Conservation (phyloP, 2,113 vertebrate genomes). For the Percopsis transmontana region DNA sequence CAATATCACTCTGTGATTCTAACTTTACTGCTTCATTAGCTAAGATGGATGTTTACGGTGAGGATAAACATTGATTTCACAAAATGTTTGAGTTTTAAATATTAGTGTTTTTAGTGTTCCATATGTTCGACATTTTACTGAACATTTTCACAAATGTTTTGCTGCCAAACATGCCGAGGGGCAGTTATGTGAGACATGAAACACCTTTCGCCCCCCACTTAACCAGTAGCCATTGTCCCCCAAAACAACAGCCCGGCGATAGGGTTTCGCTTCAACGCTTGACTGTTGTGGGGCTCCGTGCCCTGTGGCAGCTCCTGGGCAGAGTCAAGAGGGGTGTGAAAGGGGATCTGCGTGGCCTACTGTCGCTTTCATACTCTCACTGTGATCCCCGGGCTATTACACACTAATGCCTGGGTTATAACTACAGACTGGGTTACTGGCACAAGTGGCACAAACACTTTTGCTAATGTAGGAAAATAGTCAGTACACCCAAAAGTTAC, state of each 20-base stretch:
- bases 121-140: slow-evolving; percentile 43
- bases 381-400: slow-evolving; percentile 48
- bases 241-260: slow-evolving; percentile 66
- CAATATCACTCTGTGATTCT: no score
- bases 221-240: slow-evolving; percentile 68
- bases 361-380: slow-evolving; percentile 59
- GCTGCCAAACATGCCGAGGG: slow-evolving; percentile 27
- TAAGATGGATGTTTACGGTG: not conserved
- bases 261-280: slow-evolving; percentile 63
- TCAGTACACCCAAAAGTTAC: slow-evolving; percentile 13
- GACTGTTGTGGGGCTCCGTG: slow-evolving; percentile 33
- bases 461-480: slow-evolving; percentile 8
- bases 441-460: slow-evolving; percentile 22
- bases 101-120: slow-evolving; percentile 14
- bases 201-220: slow-evolving; percentile 52
- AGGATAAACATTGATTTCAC: not conserved
- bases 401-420: slow-evolving; percentile 44
- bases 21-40: not conserved
- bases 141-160: slow-evolving; percentile 28
- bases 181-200: slow-evolving; percentile 42
- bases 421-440: slow-evolving; percentile 23
- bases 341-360: slow-evolving; percentile 68
- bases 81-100: not conserved
- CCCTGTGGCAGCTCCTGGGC: slow-evolving; percentile 48
- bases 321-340: slow-evolving; percentile 62